Percentiles rank a stretch among this genome's conserved stretches.
These are phyloP conservation scores for Clarias magur DNA, from an alignment of 2,113 vertebrate genomes.

Conservation along the genomic window DNA sequence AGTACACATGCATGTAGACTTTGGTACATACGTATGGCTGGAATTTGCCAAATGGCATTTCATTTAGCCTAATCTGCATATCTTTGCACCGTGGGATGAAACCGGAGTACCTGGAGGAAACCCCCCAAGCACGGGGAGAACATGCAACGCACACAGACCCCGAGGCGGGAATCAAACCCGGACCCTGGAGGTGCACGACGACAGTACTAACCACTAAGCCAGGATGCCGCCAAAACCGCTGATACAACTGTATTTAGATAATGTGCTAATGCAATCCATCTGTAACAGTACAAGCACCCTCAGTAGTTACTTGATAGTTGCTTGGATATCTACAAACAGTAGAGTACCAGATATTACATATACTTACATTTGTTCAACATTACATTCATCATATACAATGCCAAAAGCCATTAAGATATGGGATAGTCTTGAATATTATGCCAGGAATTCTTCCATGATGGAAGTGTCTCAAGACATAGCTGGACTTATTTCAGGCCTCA, in stretches of 20 bases:
- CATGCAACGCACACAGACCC: no score
- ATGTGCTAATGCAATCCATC: background rate
- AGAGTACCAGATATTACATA: background rate
- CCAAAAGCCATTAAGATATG: background rate
- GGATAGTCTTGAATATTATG: constrained; percentile 53
- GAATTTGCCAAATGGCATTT: background rate
- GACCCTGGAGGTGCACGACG: no score
- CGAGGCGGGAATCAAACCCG: no score
- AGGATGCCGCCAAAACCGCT: background rate
- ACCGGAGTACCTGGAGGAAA: no score
- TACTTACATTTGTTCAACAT: constrained; percentile 42
- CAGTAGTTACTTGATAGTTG: background rate
- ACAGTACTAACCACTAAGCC: no score
- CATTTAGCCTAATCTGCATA: background rate
- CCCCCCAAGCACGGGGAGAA: no score
- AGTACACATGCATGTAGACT: background rate
- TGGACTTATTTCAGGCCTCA: constrained; percentile 41
- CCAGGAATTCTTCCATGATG: constrained; percentile 57
- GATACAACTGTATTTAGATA: background rate
- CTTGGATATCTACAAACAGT: background rate
- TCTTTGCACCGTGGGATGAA: no score
- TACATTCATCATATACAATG: background rate
- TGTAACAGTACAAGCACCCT: background rate
- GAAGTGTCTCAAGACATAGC: constrained; percentile 60
- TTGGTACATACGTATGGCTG: background rate